These are phyloP conservation scores for Lutraria rhynchaena DNA, from an alignment of 1,140 invertebrate species.

Conservation along the genomic window DNA sequence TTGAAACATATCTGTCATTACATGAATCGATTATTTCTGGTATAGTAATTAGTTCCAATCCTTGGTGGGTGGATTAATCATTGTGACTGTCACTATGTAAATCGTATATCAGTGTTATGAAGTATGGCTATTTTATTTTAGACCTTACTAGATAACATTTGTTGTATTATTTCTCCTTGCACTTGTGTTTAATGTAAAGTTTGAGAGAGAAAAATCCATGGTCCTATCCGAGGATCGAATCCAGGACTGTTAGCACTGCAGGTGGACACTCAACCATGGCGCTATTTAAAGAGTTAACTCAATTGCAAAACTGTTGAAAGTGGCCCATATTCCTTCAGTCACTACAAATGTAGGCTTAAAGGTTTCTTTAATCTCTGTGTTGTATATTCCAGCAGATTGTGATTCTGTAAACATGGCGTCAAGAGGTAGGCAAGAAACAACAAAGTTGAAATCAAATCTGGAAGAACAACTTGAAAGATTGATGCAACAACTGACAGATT, in stretches of 20 bases:
- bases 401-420: slow-evolving; percentile 74
- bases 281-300: too few species aligned
- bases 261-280: too few species aligned
- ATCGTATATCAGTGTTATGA: neutral
- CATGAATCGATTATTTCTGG: neutral
- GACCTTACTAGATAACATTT: neutral
- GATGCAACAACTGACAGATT: slow-evolving; percentile 88
- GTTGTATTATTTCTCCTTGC: too few species aligned
- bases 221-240: too few species aligned
- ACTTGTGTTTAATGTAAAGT: too few species aligned
- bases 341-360: neutral
- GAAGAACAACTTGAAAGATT: slow-evolving; percentile 89
- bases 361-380: neutral
- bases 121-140: neutral
- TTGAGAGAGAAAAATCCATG: too few species aligned
- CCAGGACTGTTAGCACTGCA: too few species aligned
- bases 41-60: neutral
- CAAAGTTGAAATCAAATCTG: slow-evolving; percentile 87
- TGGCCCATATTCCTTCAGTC: too few species aligned
- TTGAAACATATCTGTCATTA: neutral
- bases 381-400: neutral
- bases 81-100: neutral
- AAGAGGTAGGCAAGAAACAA: slow-evolving; percentile 84
- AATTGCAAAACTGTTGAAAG: neutral
- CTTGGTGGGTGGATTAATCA: neutral